Conservation (phyloP, 2,888 invertebrate species). For the Microctonus aethiopoides region DNA sequence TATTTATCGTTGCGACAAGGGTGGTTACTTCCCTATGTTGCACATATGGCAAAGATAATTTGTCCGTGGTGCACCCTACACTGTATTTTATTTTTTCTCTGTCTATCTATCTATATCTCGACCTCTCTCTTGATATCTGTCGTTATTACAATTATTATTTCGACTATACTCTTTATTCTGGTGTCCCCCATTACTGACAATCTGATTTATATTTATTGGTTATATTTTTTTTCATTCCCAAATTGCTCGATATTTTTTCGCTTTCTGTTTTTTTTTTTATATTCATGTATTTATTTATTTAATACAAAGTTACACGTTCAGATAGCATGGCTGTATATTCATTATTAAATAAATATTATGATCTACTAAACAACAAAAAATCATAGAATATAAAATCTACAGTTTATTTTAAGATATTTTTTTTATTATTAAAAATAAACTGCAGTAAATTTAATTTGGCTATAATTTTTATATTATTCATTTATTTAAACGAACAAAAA, state of each 20-base stretch:
- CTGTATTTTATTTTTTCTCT: conserved; percentile 30
- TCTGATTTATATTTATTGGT: conserved; percentile 45
- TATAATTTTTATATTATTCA: too few species aligned
- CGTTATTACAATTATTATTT: conserved; percentile 23
- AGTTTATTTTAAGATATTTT: too few species aligned
- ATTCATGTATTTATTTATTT: neutral
- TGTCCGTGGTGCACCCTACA: conserved; percentile 43
- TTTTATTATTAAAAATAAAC: too few species aligned
- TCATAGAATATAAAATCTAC: too few species aligned
- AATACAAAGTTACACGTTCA: too few species aligned
- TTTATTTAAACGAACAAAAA: too few species aligned
- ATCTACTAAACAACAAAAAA: too few species aligned
- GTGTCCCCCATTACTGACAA: conserved; percentile 10
- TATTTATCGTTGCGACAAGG: conserved; percentile 51
- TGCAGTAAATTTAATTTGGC: too few species aligned
- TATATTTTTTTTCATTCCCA: conserved; percentile 20
- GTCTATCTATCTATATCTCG: conserved; percentile 45
- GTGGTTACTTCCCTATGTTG: conserved; percentile 56
- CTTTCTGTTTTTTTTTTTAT: neutral
- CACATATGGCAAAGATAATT: conserved; percentile 61
- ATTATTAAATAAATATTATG: too few species aligned
- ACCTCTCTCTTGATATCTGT: conserved; percentile 9
- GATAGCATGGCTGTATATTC: too few species aligned
- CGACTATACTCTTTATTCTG: conserved; percentile 6
- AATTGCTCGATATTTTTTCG: neutral